Conservation (phyloP, 2,888 invertebrate genomes). For the Agonopterix subpropinquella region DNA sequence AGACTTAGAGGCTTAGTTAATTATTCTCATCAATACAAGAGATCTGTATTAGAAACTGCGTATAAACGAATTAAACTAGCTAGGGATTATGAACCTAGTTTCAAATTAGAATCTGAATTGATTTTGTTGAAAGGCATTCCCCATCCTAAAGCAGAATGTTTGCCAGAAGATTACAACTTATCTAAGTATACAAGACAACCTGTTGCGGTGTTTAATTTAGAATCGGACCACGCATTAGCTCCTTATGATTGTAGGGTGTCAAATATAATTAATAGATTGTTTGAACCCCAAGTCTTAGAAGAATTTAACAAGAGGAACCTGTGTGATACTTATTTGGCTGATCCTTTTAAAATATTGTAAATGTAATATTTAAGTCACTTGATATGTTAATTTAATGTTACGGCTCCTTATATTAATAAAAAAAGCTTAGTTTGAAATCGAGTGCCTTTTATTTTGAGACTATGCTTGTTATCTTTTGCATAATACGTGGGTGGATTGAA, state of each 20-base stretch:
- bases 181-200: constrained; percentile 33
- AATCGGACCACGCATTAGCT: constrained; percentile 26
- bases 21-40: constrained; percentile 31
- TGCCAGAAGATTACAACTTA: constrained; percentile 35
- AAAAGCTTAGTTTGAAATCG: no score
- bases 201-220: constrained; percentile 27
- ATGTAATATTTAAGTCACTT: constrained; percentile 9
- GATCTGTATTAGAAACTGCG: constrained; percentile 22
- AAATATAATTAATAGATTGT: constrained; percentile 34
- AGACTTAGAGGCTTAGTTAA: constrained; percentile 15
- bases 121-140: constrained; percentile 33
- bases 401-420: no score
- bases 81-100: constrained; percentile 27
- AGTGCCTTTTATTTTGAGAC: no score
- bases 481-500: no score
- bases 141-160: constrained; percentile 15
- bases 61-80: constrained; percentile 29
- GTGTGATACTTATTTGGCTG: constrained; percentile 24
- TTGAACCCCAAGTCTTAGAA: constrained; percentile 24
- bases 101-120: constrained; percentile 35
- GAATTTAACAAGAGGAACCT: constrained; percentile 29
- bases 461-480: no score
- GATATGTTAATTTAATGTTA: constrained; percentile 1
- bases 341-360: constrained; percentile 13
- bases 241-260: constrained; percentile 31